These are phyloP conservation scores for Sphinx pinastri DNA, from an alignment of 2,888 invertebrate species.

Conservation along the genomic window DNA sequence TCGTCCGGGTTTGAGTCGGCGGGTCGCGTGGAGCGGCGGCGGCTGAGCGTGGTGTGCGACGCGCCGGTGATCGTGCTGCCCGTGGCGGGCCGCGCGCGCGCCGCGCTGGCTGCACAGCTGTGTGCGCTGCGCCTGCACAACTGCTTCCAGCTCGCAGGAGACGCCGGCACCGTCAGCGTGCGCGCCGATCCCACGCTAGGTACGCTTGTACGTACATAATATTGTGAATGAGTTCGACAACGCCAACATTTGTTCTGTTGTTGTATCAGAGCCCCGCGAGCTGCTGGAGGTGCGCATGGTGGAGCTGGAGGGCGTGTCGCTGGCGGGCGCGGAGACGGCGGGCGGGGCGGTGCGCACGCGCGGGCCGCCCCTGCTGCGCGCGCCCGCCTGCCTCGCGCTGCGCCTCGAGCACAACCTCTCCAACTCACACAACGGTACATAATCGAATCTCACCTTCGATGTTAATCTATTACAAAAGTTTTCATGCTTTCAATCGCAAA, in stretches of 20 bases:
- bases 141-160: constrained; percentile 87
- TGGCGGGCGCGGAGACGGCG: constrained; percentile 86
- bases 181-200: constrained; percentile 1
- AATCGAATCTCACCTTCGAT: neutral
- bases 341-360: constrained; percentile 57
- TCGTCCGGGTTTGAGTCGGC: constrained; percentile 52
- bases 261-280: constrained; percentile 63
- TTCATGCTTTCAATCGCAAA: too few species aligned
- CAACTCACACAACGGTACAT: constrained; percentile 78
- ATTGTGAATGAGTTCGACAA: neutral
- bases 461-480: too few species aligned
- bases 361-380: constrained; percentile 89
- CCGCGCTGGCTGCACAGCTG: constrained; percentile 91
- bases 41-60: constrained; percentile 69
- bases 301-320: constrained; percentile 89
- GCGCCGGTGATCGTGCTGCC: constrained; percentile 94
- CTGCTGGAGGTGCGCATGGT: constrained; percentile 90
- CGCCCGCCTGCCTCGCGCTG: constrained; percentile 91
- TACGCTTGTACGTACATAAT: neutral
- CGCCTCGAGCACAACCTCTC: constrained; percentile 93
- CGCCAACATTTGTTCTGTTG: neutral
- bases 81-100: constrained; percentile 90
- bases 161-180: constrained; percentile 74
- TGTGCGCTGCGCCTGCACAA: constrained; percentile 91
- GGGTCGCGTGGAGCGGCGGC: constrained; percentile 86